These are phyloP conservation scores for Drosophila santomea DNA, from an alignment of 1,140 invertebrate genomes.

Conservation along the genomic window DNA sequence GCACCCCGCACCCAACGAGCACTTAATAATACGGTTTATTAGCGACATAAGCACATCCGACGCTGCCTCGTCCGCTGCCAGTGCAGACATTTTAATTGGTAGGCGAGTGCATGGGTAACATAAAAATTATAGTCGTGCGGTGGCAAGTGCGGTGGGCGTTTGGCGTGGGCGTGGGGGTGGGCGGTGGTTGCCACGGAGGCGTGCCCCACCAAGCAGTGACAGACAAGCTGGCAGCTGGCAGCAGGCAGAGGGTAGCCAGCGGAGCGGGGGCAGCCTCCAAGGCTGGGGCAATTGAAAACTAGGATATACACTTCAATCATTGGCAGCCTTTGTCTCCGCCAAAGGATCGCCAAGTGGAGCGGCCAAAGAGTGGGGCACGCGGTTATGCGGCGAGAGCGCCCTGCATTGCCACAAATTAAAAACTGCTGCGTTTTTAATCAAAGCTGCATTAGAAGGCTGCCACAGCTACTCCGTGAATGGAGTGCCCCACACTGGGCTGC, in stretches of 20 bases:
- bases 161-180: not conserved
- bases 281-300: slow-evolving; percentile 76
- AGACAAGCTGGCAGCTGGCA: slow-evolving; percentile 43
- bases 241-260: not conserved
- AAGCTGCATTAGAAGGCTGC: slow-evolving; percentile 68
- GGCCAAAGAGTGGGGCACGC: slow-evolving; percentile 20
- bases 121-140: slow-evolving; percentile 77
- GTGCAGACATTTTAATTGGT: slow-evolving; percentile 82
- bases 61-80: slow-evolving; percentile 52
- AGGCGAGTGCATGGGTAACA: slow-evolving; percentile 81
- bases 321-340: slow-evolving; percentile 75
- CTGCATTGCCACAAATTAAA: slow-evolving; percentile 75
- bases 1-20: slow-evolving; percentile 31
- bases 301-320: slow-evolving; percentile 82
- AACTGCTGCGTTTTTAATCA: slow-evolving; percentile 80
- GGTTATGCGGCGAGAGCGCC: slow-evolving; percentile 30
- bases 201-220: slow-evolving; percentile 46
- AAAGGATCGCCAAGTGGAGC: slow-evolving; percentile 55
- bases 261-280: slow-evolving; percentile 26
- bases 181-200: not conserved
- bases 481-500: slow-evolving; percentile 27
- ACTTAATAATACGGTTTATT: slow-evolving; percentile 83
- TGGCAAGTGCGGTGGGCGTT: slow-evolving; percentile 37
- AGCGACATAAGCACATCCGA: slow-evolving; percentile 83
- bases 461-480: slow-evolving; percentile 23